These are phyloP conservation scores for Meandrina meandrites DNA, from an alignment of 92 coral and sea anemone species.

Conservation along the genomic window DNA sequence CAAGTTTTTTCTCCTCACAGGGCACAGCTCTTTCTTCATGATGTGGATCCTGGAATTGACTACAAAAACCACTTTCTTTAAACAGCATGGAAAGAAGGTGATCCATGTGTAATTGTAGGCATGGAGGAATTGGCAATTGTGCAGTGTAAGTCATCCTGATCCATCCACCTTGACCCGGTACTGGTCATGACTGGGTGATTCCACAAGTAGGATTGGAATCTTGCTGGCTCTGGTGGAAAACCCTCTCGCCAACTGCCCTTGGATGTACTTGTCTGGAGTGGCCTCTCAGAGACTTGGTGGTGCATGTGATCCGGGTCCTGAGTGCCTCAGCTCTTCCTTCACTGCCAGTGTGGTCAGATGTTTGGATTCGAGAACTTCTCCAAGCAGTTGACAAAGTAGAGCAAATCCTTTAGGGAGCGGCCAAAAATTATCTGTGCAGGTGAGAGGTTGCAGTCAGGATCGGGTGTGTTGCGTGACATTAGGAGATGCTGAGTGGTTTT, in stretches of 20 bases:
- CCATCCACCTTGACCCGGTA: constrained; percentile 70
- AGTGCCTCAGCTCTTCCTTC: constrained; percentile 52
- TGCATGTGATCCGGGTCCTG: constrained; percentile 36
- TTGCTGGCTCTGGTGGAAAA: constrained; percentile 63
- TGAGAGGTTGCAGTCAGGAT: constrained; percentile 44
- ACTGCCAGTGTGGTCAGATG: constrained; percentile 55
- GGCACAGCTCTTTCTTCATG: constrained; percentile 5
- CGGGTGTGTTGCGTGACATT: constrained; percentile 55
- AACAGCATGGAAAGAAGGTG: not conserved
- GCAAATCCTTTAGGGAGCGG: constrained; percentile 22
- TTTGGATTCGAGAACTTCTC: constrained; percentile 57
- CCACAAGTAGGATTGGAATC: constrained; percentile 56
- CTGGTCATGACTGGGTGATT: constrained; percentile 58
- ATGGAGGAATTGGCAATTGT: not conserved
- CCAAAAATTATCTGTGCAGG: constrained; percentile 48
- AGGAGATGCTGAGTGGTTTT: no score
- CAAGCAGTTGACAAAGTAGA: constrained; percentile 39
- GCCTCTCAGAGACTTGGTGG: constrained; percentile 33
- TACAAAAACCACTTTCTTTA: not conserved
- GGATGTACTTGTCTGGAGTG: constrained; percentile 53
- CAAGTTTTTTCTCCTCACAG: constrained; percentile 22
- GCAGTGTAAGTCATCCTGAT: constrained; percentile 50
- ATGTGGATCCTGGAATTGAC: not conserved
- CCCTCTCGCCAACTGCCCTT: constrained; percentile 47
- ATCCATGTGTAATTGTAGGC: not conserved